phyloP scores from a whole-genome alignment of 92 coral and sea anemone genomes.

The Phenganax marumi region DNA sequence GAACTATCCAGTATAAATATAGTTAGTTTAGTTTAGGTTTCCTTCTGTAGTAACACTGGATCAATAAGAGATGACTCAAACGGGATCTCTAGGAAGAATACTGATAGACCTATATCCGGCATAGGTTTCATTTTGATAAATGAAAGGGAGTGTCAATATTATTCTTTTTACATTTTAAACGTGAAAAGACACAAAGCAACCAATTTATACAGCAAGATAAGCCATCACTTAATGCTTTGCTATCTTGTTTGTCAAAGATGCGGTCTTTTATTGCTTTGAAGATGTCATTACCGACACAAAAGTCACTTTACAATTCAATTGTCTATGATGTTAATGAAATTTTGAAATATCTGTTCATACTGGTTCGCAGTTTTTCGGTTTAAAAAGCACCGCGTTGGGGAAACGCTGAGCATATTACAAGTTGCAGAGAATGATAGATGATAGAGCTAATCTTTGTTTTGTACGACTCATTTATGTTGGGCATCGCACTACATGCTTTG shows the following conservation, averaged over 20 bases:
- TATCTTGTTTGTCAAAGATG: neutral
- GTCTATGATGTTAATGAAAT: neutral
- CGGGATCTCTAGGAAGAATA: too few relatives aligned
- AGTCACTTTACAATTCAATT: neutral
- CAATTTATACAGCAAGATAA: neutral
- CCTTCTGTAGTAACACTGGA: too few relatives aligned
- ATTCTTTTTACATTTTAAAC: neutral
- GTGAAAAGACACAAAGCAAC: neutral
- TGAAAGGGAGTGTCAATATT: conserved; percentile 7
- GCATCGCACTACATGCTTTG: neutral
- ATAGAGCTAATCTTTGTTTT: neutral
- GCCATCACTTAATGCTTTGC: neutral
- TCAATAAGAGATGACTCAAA: too few relatives aligned
- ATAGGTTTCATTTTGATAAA: neutral
- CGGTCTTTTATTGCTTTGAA: neutral
- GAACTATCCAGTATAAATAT: too few relatives aligned
- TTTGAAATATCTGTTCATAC: neutral
- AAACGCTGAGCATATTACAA: neutral
- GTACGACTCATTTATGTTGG: neutral
- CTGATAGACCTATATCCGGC: neutral
- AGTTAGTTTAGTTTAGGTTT: too few relatives aligned
- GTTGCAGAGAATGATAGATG: neutral
- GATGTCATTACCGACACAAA: neutral
- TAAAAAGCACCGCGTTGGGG: neutral
- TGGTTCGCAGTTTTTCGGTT: neutral